Conservation (phyloP, 1,140 invertebrate genomes). For the Leptinotarsa undecemlineata region DNA sequence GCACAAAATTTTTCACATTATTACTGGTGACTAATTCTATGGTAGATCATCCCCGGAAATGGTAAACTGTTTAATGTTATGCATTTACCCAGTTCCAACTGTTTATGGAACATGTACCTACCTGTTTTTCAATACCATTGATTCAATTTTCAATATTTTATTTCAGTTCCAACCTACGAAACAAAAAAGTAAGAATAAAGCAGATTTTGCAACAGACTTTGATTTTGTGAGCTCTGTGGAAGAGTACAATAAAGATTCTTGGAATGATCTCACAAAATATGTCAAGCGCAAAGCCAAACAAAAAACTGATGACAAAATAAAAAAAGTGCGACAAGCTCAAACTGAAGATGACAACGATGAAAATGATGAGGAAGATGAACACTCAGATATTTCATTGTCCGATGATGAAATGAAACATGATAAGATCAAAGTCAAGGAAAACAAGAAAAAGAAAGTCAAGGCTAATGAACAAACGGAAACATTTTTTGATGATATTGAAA, state of each 20-base stretch:
- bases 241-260: constrained; percentile 82
- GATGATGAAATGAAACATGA: constrained; percentile 75
- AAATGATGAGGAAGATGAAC: constrained; percentile 45
- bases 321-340: constrained; percentile 60
- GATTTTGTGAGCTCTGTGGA: constrained; percentile 72
- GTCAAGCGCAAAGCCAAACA: constrained; percentile 78
- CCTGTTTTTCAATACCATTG: too few species aligned
- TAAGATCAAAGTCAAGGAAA: constrained; percentile 63
- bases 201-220: constrained; percentile 75
- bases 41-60: too few species aligned
- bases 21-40: too few species aligned
- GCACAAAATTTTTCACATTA: too few species aligned
- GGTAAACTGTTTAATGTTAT: too few species aligned
- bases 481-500: constrained; percentile 76
- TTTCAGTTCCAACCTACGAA: constrained; percentile 79
- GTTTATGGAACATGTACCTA: too few species aligned
- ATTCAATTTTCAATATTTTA: constrained; percentile 15
- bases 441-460: constrained; percentile 57
- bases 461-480: constrained; percentile 59
- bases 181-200: constrained; percentile 70
- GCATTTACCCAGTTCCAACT: too few species aligned
- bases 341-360: constrained; percentile 43
- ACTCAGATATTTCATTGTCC: constrained; percentile 61
- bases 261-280: constrained; percentile 84
- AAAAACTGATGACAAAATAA: constrained; percentile 86